Base-by-base conservation (phyloP, 2,888 invertebrate genomes). In the Formica aserva region DNA sequence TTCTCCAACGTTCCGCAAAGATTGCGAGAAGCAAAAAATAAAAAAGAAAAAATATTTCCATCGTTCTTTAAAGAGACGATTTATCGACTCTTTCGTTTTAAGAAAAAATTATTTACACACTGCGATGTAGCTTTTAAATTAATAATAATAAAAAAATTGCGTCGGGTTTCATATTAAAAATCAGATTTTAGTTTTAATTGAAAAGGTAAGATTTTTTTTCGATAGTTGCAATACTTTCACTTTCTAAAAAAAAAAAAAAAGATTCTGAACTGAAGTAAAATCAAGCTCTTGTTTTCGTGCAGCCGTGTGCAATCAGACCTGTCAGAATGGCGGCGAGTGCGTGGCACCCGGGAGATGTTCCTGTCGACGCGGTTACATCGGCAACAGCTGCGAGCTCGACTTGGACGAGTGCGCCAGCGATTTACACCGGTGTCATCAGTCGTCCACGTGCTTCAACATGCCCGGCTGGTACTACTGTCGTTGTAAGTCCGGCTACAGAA, bases 401-500 rank as follows among this genome's bases (percentile, higher is more conserved):
- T 96, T 97, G 92, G 97, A 98, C 95, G 98, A 98, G 95, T 98
- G 98, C 95, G 95, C 96, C 26, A 95, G 96, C 88, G 96, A 96
- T 87, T 95, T 96, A 78, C 96, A 97, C 92, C 96, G 96, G 85
- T 98, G 98, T 95, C 97, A 97, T 89, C 96, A 96, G 89, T 96
- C 97, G 90, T 97, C 98, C 75, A 95, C 96, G 78, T 98, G 98
- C 95, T 96, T 98, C 95, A 98, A 98, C 95, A 97, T 97, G 96
- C 98, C 98, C 63, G 98, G 98, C 90, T 98, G 98, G 96, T 98
- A 98, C 95, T 97, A 98, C 95, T 98, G 98, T 95, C 97, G 97
- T 91, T 98, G 98, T 95, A 96, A 97, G 89, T 96, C 96, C 82
- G 98, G 98, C 5, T 98, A 97, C 95, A 96, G 96, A 29, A 96